phyloP scores from a whole-genome alignment of 2,888 invertebrate genomes.

The Formica aserva region DNA sequence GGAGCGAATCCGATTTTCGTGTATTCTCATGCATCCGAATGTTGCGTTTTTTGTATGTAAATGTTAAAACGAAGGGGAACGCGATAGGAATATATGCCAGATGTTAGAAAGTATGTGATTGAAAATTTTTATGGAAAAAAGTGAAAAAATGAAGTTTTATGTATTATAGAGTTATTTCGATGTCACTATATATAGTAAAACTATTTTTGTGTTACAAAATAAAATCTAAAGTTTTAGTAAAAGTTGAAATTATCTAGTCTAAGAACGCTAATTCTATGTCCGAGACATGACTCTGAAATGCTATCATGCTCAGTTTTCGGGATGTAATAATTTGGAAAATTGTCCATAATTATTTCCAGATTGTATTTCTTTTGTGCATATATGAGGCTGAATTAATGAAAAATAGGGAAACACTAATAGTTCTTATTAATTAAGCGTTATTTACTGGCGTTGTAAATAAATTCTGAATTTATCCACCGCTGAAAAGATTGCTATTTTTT shows the following conservation, averaged over 20 bases:
- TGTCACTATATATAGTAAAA: background rate
- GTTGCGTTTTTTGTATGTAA: background rate
- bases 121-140: background rate
- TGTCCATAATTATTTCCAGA: background rate
- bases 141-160: no score
- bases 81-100: background rate
- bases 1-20: conserved; percentile 34
- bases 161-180: background rate
- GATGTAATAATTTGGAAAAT: background rate
- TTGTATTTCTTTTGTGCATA: background rate
- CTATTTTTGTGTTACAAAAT: background rate
- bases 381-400: background rate
- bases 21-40: background rate
- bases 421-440: background rate
- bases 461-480: background rate
- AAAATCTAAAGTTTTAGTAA: background rate
- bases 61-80: background rate
- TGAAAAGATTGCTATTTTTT: background rate
- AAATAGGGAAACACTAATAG: background rate
- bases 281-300: conserved; percentile 33
- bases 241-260: background rate
- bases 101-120: no score
- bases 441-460: background rate
- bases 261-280: background rate
- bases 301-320: conserved; percentile 36